Percentiles rank a stretch among this genome's conserved stretches.
Conservation (phyloP, 2,888 invertebrate species). For the Platycheirus albimanus region DNA sequence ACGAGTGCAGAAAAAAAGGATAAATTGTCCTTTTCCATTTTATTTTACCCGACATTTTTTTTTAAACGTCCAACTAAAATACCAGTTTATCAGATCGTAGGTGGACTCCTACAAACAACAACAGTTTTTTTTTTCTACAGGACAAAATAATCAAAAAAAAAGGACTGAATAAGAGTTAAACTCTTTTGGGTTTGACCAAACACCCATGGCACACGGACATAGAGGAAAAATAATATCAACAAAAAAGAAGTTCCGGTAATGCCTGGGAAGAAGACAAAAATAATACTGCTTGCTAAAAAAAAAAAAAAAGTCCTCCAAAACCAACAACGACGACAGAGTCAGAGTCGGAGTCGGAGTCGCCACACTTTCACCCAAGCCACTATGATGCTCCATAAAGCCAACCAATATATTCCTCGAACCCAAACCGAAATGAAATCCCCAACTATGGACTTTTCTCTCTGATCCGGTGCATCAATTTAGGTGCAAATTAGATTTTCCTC, state of each 20-base stretch:
- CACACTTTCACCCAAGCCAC: conserved; percentile 43
- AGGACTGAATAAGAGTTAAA: conserved; percentile 60
- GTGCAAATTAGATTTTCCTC: conserved; percentile 76
- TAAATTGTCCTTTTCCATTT: conserved; percentile 56
- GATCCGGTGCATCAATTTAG: conserved; percentile 76
- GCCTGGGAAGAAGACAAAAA: conserved; percentile 43
- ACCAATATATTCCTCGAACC: conserved; percentile 7
- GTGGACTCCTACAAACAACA: conserved; percentile 57
- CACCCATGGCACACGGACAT: conserved; percentile 45
- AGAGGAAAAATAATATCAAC: background rate
- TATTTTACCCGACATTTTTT: conserved; percentile 33
- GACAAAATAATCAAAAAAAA: conserved; percentile 13
- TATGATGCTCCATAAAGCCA: conserved; percentile 33
- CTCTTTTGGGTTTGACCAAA: conserved; percentile 71
- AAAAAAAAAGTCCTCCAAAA: conserved; percentile 28
- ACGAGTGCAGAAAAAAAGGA: conserved; percentile 44
- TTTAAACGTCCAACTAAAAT: conserved; percentile 55
- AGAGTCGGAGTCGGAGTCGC: too few relatives aligned
- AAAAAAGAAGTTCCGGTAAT: conserved; percentile 52
- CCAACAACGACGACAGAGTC: conserved; percentile 57
- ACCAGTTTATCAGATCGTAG: conserved; percentile 67
- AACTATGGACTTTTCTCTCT: conserved; percentile 70
- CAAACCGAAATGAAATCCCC: conserved; percentile 25
- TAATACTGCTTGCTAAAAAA: too few relatives aligned
- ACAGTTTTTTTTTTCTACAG: conserved; percentile 25